Base-by-base conservation (phyloP, 2,797 vertebrate species). In the Craterocephalus amniculus region DNA sequence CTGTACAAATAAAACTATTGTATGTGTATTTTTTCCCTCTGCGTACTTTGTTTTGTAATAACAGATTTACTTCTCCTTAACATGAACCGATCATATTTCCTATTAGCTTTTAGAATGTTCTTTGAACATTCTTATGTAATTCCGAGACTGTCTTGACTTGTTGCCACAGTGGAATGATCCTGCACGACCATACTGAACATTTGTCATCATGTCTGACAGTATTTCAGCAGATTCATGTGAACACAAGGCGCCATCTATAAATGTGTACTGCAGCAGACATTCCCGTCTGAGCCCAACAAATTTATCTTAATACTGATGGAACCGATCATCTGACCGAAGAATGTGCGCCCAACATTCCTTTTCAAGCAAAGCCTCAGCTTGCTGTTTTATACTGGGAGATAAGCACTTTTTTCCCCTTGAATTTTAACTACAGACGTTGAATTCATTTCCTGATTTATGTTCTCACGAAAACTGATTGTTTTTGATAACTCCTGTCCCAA, bases 231-330 rank as follows among this genome's bases (percentile, higher is more conserved):
- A 43, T 52, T 56, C 35, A 35, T 29, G 29, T 63, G 24, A 29
- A 74, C 51, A 34, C 66, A 74, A 43, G 29, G 31, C 34, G 6
- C n/a, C n/a, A n/a, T n/a, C 13, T 51, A 29, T 6, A 18, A 67
- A 58, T 63, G 60, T 35, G 16, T 34, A 16, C 18, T 5, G 36
- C 35, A 38, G 14, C 13, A 38, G 14, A 14, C 36, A 10, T 8
- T 34, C 32, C 12, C 38, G 16, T 16, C 20, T 32, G 26, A 26
- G n/a, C 10, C 32, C 14, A 52, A 27, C 24, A 3, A 20, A 38
- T 26, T 27, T 38, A 40, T 51, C 36, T 27, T n/a, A 38, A 1
- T 7, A 4, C 36, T 16, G 14, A 40, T 40, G 18, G 1, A 40
- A 40, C 38, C 18, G 38, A 48, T n/a, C 35, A 40, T 31, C 26